These are phyloP conservation scores for Papilio demoleus DNA, from an alignment of 2,888 invertebrate species.

Conservation along the genomic window DNA sequence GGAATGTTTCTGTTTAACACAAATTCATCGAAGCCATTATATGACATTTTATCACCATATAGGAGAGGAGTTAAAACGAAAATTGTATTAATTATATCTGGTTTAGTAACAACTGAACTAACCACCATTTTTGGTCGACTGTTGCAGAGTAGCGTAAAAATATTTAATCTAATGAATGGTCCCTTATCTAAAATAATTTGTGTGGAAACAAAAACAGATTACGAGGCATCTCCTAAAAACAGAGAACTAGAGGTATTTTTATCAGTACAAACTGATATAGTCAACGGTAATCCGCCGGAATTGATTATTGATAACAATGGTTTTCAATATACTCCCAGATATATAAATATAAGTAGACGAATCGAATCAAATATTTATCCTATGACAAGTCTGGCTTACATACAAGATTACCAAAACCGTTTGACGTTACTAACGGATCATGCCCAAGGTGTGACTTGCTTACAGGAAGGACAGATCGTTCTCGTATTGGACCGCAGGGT, in stretches of 20 bases:
- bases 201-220: conserved; percentile 91
- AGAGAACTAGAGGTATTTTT: conserved; percentile 95
- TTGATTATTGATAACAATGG: conserved; percentile 96
- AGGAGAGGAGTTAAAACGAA: conserved; percentile 82
- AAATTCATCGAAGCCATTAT: conserved; percentile 90
- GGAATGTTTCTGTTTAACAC: conserved; percentile 98
- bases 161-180: conserved; percentile 88
- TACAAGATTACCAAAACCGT: conserved; percentile 88
- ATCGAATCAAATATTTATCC: conserved; percentile 98
- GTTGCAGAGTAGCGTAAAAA: conserved; percentile 89
- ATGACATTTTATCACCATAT: conserved; percentile 89
- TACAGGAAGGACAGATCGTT: conserved; percentile 94
- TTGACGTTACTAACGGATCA: conserved; percentile 93
- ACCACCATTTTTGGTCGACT: conserved; percentile 91
- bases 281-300: conserved; percentile 90
- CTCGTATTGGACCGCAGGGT: conserved; percentile 96
- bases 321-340: conserved; percentile 91
- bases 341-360: conserved; percentile 89
- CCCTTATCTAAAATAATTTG: conserved; percentile 88
- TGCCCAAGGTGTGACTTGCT: conserved; percentile 94
- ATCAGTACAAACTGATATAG: conserved; percentile 92
- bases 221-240: conserved; percentile 92
- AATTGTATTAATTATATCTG: conserved; percentile 90
- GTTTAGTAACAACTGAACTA: conserved; percentile 91
- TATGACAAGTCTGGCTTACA: conserved; percentile 93